These are phyloP conservation scores for Odontomachus brunneus DNA, from an alignment of 1,140 invertebrate species.

Conservation along the genomic window DNA sequence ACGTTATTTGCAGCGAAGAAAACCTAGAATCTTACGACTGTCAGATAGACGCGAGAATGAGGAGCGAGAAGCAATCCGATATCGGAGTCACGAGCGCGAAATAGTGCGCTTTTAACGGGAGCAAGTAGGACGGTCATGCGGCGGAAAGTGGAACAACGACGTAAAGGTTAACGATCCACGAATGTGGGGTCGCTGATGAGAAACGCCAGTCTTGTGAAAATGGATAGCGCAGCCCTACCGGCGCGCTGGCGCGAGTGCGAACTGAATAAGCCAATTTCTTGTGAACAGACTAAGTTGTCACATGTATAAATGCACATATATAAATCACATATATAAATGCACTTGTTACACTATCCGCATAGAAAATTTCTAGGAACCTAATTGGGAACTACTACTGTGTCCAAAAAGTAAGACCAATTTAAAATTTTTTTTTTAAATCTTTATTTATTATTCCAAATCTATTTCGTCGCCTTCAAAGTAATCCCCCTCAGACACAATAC, in stretches of 20 bases:
- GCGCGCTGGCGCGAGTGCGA: conserved; percentile 5
- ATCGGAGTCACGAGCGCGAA: conserved; percentile 48
- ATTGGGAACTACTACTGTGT: no score
- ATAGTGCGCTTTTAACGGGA: conserved; percentile 42
- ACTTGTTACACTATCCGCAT: no score
- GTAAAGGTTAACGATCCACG: conserved; percentile 65
- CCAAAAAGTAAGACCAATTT: no score
- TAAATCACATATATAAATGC: no score
- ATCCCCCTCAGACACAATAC: no score
- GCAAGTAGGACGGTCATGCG: conserved; percentile 49
- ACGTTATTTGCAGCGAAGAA: neutral
- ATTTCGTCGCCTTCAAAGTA: no score
- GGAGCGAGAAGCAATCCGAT: conserved; percentile 37
- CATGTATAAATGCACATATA: no score
- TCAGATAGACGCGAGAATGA: conserved; percentile 37
- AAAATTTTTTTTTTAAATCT: no score
- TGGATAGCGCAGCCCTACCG: conserved; percentile 35
- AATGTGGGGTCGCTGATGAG: conserved; percentile 52
- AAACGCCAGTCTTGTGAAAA: conserved; percentile 50
- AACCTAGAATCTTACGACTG: conserved; percentile 29
- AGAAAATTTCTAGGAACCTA: no score
- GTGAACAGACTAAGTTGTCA: no score
- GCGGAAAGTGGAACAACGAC: conserved; percentile 60
- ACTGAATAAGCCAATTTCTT: no score
- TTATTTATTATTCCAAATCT: no score